A percentile compares a stretch with the other conserved stretches of the same genome.
Evolutionary conservation across 2,113 vertebrate genomes (phyloP).

Genomic region (Clarias gariepinus): DNA sequence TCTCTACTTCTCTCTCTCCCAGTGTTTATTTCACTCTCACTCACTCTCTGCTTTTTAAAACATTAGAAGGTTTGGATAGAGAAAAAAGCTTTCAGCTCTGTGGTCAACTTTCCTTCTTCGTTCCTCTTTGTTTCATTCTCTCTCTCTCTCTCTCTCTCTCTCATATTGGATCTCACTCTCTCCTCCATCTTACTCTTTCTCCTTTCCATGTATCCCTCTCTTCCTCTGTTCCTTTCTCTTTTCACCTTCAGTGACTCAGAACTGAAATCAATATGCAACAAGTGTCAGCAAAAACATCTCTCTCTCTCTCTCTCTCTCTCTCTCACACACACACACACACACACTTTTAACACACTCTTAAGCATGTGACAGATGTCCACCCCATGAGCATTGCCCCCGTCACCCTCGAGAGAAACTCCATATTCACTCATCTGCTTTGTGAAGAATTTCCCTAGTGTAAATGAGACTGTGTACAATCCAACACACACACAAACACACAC

Average conservation of each 20-base stretch:
- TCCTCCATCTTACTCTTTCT: background rate
- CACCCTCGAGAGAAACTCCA: background rate
- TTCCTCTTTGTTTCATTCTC: background rate
- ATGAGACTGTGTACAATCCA: background rate
- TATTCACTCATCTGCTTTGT: background rate
- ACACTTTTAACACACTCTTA: background rate
- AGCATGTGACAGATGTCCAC: background rate
- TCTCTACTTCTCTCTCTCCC: background rate
- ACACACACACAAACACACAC: background rate
- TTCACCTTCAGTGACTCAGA: background rate
- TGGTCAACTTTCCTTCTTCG: too few species aligned
- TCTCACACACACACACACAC: background rate
- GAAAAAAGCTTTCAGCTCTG: too few species aligned
- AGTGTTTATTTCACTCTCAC: background rate
- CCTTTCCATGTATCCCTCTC: background rate
- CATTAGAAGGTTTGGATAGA: too few species aligned
- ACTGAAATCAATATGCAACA: constrained; percentile 2
- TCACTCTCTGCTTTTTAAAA: background rate
- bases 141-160: background rate
- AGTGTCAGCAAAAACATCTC: background rate
- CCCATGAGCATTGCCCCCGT: background rate
- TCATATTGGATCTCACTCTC: background rate
- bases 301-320: background rate
- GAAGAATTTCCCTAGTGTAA: background rate
- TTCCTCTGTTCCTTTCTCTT: background rate